Conservation (phyloP, 2,888 invertebrate species). For the Byasa hedistus region DNA sequence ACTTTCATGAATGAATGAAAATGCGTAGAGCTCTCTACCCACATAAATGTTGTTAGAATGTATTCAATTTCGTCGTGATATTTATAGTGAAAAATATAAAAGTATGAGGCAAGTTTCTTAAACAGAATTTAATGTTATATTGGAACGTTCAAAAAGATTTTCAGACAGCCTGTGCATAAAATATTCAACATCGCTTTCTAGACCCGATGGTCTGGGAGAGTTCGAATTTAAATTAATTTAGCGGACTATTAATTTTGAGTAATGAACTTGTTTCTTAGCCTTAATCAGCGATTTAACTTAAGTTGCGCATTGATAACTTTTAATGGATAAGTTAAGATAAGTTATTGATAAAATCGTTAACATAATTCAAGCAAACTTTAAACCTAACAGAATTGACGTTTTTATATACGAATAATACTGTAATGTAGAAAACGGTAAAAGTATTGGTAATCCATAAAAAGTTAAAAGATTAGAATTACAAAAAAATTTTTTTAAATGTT, state of each 20-base stretch:
- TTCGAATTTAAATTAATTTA: slow-evolving; percentile 73
- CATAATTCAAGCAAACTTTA: neutral
- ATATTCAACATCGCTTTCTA: slow-evolving; percentile 47
- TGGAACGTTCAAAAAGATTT: slow-evolving; percentile 21
- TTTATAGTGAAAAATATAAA: neutral
- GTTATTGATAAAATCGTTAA: neutral
- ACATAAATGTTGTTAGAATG: neutral
- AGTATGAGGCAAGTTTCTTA: neutral
- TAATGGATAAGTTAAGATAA: slow-evolving; percentile 25
- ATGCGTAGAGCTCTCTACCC: neutral
- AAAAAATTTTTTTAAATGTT: neutral
- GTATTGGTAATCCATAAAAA: too few relatives aligned
- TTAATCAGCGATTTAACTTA: slow-evolving; percentile 44
- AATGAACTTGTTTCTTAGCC: slow-evolving; percentile 60
- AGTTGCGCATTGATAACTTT: slow-evolving; percentile 33
- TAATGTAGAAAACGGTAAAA: neutral
- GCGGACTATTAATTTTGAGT: slow-evolving; percentile 76
- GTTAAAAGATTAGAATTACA: neutral
- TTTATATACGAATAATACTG: neutral
- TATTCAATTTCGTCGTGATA: neutral
- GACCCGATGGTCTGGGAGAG: slow-evolving; percentile 63
- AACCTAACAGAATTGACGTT: neutral
- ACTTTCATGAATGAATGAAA: too few relatives aligned
- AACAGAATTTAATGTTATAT: slow-evolving; percentile 29
- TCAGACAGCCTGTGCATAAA: slow-evolving; percentile 55